Evolutionary conservation across 2,888 invertebrate species (phyloP).

Genomic region (Schizotus pectinicornis): DNA sequence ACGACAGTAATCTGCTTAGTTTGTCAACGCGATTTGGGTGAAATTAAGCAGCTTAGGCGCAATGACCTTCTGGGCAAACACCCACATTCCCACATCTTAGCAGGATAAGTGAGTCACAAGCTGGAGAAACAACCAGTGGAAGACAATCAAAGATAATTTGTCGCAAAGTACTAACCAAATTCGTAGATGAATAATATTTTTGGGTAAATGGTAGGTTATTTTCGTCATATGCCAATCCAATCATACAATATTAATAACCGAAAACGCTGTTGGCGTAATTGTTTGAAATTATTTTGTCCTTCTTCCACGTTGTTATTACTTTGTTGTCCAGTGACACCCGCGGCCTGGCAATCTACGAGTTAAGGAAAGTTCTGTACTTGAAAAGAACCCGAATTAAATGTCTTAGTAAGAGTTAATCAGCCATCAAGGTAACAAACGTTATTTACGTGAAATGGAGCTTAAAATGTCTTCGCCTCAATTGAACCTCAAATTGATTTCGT

Average conservation of each 20-base stretch:
- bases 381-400: slow-evolving; percentile 8
- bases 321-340: slow-evolving; percentile 14
- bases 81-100: too few relatives aligned
- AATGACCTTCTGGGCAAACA: too few relatives aligned
- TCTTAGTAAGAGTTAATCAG: slow-evolving; percentile 5
- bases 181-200: slow-evolving; percentile 2
- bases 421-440: slow-evolving; percentile 4
- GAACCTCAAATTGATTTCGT: neutral
- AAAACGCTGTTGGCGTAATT: slow-evolving; percentile 22
- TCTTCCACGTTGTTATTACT: slow-evolving; percentile 19
- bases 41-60: too few relatives aligned
- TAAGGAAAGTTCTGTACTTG: slow-evolving; percentile 12
- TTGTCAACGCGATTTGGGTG: too few relatives aligned
- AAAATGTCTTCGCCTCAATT: neutral
- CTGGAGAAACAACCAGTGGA: too few relatives aligned
- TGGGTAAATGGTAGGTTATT: slow-evolving; percentile 9
- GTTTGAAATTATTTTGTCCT: slow-evolving; percentile 28
- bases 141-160: neutral
- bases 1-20: too few relatives aligned
- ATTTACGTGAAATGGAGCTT: slow-evolving; percentile 3
- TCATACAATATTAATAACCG: slow-evolving; percentile 1
- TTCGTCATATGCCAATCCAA: slow-evolving; percentile 9
- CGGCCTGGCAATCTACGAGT: slow-evolving; percentile 18
- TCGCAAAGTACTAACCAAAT: neutral
- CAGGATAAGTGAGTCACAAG: too few relatives aligned